These are phyloP conservation scores for Aythya baeri DNA, from an alignment of 2,113 vertebrate genomes.

Conservation along the genomic window DNA sequence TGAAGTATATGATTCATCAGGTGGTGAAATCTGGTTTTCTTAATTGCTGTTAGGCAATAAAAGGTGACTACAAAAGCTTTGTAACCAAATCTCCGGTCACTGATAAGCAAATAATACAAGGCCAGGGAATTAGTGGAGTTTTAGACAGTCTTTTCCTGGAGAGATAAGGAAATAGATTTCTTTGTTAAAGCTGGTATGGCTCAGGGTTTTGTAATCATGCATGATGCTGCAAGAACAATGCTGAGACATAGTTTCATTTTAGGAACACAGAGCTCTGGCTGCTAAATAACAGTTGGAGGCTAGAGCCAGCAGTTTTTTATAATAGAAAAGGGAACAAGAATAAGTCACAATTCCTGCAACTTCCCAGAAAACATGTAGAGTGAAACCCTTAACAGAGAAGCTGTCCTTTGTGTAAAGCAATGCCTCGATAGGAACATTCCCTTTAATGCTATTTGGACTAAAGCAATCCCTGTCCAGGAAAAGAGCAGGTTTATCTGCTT, in stretches of 20 bases:
- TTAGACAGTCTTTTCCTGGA: slow-evolving; percentile 2
- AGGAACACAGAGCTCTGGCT: not conserved
- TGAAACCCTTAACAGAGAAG: not conserved
- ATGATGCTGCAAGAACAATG: not conserved
- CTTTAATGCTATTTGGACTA: not conserved
- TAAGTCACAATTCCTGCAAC: not conserved
- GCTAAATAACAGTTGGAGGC: not conserved
- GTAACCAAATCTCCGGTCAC: not conserved
- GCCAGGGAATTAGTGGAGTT: not conserved
- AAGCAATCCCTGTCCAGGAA: not conserved
- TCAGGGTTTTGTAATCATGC: not conserved
- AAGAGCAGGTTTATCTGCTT: not conserved
- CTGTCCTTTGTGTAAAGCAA: not conserved
- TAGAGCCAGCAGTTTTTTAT: not conserved
- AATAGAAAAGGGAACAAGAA: not conserved
- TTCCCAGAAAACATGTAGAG: not conserved
- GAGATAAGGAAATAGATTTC: slow-evolving; percentile 17
- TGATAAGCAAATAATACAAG: not conserved
- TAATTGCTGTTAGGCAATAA: not conserved
- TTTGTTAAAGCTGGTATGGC: not conserved
- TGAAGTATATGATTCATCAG: not conserved
- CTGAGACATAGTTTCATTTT: not conserved
- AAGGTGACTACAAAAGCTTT: not conserved
- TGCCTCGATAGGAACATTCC: not conserved
- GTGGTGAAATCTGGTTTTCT: not conserved